Evolutionary conservation across 2,797 vertebrate species (phyloP).

Genomic region (Tachyglossus aculeatus): DNA sequence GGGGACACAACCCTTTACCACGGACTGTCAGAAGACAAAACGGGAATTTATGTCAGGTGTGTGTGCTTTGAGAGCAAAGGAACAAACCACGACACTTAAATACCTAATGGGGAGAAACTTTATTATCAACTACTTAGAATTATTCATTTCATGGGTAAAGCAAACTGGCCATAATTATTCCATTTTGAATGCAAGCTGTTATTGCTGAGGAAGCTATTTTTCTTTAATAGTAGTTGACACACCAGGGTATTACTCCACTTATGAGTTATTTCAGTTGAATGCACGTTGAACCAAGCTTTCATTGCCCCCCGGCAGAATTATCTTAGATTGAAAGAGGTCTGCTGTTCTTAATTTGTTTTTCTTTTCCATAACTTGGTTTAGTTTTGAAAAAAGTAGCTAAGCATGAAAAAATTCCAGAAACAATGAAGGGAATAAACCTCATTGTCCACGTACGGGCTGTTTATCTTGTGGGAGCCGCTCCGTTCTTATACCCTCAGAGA

Average conservation of each 20-base stretch:
- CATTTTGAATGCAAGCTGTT: slow-evolving; percentile 59
- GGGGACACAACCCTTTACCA: no score
- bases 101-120: slow-evolving; percentile 1
- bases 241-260: slow-evolving; percentile 44
- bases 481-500: slow-evolving; percentile 13
- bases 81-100: slow-evolving; percentile 4
- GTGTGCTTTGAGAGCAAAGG: slow-evolving; percentile 18
- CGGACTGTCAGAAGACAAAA: background rate
- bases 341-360: slow-evolving; percentile 18
- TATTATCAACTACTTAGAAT: slow-evolving; percentile 62
- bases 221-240: slow-evolving; percentile 55
- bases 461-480: slow-evolving; percentile 11
- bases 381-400: slow-evolving; percentile 41
- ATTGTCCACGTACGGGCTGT: background rate
- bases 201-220: slow-evolving; percentile 68
- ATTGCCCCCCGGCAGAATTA: slow-evolving; percentile 34
- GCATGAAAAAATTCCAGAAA: background rate
- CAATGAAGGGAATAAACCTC: slow-evolving; percentile 7
- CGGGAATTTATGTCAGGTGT: slow-evolving; percentile 2
- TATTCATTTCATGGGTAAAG: slow-evolving; percentile 49
- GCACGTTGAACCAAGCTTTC: slow-evolving; percentile 19
- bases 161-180: slow-evolving; percentile 55
- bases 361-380: background rate
- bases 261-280: slow-evolving; percentile 40
- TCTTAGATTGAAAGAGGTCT: slow-evolving; percentile 31